Conservation (phyloP, 2,888 invertebrate genomes). For the Drosophila dives region DNA sequence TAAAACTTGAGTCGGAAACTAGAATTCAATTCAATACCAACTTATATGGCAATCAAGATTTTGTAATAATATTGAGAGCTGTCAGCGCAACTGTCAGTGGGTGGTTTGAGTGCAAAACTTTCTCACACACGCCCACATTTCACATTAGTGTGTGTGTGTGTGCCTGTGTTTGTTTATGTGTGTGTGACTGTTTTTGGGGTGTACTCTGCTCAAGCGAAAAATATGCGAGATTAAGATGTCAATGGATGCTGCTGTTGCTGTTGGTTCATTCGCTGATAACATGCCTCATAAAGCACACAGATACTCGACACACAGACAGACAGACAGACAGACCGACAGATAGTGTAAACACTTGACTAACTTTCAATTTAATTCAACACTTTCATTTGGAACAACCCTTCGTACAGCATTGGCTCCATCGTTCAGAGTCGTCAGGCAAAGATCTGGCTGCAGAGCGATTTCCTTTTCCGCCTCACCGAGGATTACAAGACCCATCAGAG, state of each 20-base stretch:
- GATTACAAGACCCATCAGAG: constrained; percentile 86
- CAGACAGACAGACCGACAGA: constrained; percentile 14
- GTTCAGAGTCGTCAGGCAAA: constrained; percentile 86
- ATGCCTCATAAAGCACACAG: constrained; percentile 68
- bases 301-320: constrained; percentile 11
- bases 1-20: constrained; percentile 10
- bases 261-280: constrained; percentile 53
- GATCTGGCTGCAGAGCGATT: constrained; percentile 88
- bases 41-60: constrained; percentile 49
- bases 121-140: constrained; percentile 48
- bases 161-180: constrained; percentile 6
- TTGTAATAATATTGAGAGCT: constrained; percentile 71
- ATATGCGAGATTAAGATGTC: constrained; percentile 83
- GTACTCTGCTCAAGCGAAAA: constrained; percentile 72
- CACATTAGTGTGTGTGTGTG: background rate
- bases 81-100: constrained; percentile 75
- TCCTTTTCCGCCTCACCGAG: constrained; percentile 87
- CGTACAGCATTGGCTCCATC: constrained; percentile 85
- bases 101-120: constrained; percentile 15
- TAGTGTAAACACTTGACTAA: constrained; percentile 70
- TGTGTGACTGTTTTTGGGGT: constrained; percentile 40
- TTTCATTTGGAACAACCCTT: constrained; percentile 38
- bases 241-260: constrained; percentile 61
- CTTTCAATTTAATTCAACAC: constrained; percentile 79
- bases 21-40: constrained; percentile 31